A percentile compares a stretch with the other conserved stretches of the same genome.
Conservation (phyloP, 2,113 vertebrate genomes). For the Rana temporaria region DNA sequence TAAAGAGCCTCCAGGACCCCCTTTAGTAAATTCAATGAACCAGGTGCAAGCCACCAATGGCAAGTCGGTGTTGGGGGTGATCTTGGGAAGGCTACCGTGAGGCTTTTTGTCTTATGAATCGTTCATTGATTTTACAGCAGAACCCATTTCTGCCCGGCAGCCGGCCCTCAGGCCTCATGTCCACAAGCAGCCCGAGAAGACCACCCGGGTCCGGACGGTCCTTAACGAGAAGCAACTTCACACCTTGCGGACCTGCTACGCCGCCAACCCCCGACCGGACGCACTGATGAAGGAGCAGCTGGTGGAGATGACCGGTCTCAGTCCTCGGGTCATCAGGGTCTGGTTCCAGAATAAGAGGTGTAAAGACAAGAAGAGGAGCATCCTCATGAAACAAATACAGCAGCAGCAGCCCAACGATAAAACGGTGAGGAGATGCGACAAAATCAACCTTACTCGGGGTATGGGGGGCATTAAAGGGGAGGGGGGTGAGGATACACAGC, state of each 20-base stretch:
- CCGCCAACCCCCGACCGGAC: conserved; percentile 95
- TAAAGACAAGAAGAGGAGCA: conserved; percentile 96
- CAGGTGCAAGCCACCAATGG: too few relatives aligned
- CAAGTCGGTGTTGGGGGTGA: too few relatives aligned
- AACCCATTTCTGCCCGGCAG: conserved; percentile 96
- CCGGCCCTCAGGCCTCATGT: conserved; percentile 93
- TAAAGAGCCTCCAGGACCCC: too few relatives aligned
- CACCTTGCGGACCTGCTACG: conserved; percentile 97
- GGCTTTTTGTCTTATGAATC: conserved; percentile 56
- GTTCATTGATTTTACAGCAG: conserved; percentile 81
- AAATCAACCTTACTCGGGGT: background rate
- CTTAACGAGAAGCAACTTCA: conserved; percentile 99
- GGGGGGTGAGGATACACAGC: background rate
- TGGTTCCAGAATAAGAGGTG: conserved; percentile 99
- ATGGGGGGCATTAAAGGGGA: background rate
- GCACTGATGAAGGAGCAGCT: conserved; percentile 99
- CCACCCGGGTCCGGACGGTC: conserved; percentile 94
- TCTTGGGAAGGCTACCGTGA: too few relatives aligned
- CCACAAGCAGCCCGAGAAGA: conserved; percentile 98
- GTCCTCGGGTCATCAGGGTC: conserved; percentile 94
- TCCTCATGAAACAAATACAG: conserved; percentile 97
- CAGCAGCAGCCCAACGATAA: conserved; percentile 97
- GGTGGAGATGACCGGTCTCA: conserved; percentile 98
- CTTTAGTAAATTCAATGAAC: too few relatives aligned
- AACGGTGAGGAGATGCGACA: conserved; percentile 80